Base-by-base conservation (phyloP, 1,140 invertebrate genomes). In the Calliphora vicina region DNA sequence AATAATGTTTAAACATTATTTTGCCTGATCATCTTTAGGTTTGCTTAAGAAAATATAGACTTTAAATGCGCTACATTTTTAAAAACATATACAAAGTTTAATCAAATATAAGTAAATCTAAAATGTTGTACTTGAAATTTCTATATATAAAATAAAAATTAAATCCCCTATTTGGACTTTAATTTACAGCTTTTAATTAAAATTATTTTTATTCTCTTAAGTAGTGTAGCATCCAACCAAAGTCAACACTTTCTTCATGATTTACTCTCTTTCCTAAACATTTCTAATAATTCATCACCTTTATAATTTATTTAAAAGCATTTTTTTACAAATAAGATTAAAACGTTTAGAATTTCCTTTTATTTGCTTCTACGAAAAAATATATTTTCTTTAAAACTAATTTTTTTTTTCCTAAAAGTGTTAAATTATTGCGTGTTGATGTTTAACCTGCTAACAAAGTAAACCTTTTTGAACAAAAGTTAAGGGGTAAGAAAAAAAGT, bases 231-330 rank as follows among this genome's bases (percentile, higher is more conserved):
- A 35, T 35, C 4, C 35, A 35, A 5, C 10, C 10, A 35, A 35
- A 35, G 35, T 35, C 35, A 0, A 8, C 0, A 35, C 6, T 35
- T 35, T 35, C 6, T 35, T 8, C 10, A 0, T 35, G 35, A 0
- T 35, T 29, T 29, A 35, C 35, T 35, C 35, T 35, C n/a, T n/a
- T n/a, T n/a, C n/a, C 10, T 6, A 50, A 25, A 23, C n/a, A 25
- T 12, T 12, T 67, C 4, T 10, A 25, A 67, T 67, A 67, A 67
- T 23, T 67, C 61, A 67, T 67, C 61, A 67, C 61, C 61, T 67
- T 67, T 25, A 23, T 67, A 67, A 67, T 67, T 67, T 67, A 67
- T 67, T 67, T 67, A 67, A 67, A 67, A n/a, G 20, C 50, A 57
- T 57, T 57, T 57, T n/a, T n/a, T 57, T 15, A 57, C 15, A 23